Evolutionary conservation across 2,113 vertebrate species (phyloP), one percentile per base, ranked within the genome.

Genomic region (Cheilinus undulatus): DNA sequence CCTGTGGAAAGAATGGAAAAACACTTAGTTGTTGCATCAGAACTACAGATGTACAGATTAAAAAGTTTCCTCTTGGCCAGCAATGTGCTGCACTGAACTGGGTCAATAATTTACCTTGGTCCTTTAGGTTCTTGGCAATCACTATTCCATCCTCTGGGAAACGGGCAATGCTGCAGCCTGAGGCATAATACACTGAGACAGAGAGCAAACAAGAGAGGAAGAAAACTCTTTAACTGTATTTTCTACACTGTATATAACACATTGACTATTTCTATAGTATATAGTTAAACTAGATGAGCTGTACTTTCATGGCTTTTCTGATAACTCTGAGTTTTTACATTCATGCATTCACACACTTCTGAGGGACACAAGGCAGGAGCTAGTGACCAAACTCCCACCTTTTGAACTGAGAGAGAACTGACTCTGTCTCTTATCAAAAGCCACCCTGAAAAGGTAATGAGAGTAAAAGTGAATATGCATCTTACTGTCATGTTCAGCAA

Each of bases 401-500:
- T n/a, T n/a, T n/a, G n/a, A n/a, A n/a, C n/a, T n/a, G n/a, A n/a
- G n/a, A n/a, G n/a, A n/a, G n/a, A n/a, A n/a, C n/a, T n/a, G 34
- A 11, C 32, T 34, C 10, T 34, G 10, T 6, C 10, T 34, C 10
- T 34, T n/a, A n/a, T n/a, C n/a, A n/a, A n/a, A n/a, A n/a, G n/a
- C n/a, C n/a, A n/a, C n/a, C n/a, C n/a, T n/a, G n/a, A n/a, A n/a
- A n/a, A n/a, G n/a, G n/a, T n/a, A n/a, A n/a, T n/a, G n/a, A n/a
- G n/a, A 34, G 10, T 10, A 36, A 36, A 36, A 8, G 13, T 36
- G 34, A 36, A 8, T 36, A 30, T 30, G 20, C 59, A n/a, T 30
- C 97, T 95, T 94, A 99, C 98, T 99, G 92, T 99, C 98, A 52
- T 99, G 98, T 82, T 94, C 96, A 4, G 96, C 97, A 93, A 99